A percentile compares a stretch with the other conserved stretches of the same genome.
Evolutionary conservation across 1,140 invertebrate species (phyloP).

Genomic region (Hycleus phaleratus): DNA sequence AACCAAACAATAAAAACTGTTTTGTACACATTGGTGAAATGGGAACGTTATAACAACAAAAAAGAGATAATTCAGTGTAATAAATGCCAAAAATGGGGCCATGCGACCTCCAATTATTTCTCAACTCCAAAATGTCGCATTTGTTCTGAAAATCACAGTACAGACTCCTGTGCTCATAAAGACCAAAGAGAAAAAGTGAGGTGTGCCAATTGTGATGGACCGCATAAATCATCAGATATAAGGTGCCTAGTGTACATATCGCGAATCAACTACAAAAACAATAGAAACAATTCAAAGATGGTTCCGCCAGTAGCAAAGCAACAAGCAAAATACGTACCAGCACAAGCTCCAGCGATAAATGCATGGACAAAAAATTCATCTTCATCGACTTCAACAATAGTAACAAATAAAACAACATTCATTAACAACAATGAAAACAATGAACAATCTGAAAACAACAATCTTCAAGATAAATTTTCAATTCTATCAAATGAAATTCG

Average conservation of each 20-base stretch:
- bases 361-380: not conserved
- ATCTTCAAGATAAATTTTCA: too few relatives aligned
- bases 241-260: too few relatives aligned
- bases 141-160: too few relatives aligned
- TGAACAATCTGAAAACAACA: too few relatives aligned
- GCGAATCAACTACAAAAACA: not conserved
- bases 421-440: too few relatives aligned
- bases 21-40: too few relatives aligned
- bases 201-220: not conserved
- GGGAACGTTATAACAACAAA: not conserved
- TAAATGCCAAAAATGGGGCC: slow-evolving; percentile 28
- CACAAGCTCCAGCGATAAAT: not conserved
- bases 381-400: too few relatives aligned
- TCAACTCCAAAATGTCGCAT: not conserved
- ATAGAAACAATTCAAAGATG: not conserved
- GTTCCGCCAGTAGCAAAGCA: not conserved
- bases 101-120: slow-evolving; percentile 20
- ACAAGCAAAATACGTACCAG: not conserved
- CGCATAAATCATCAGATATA: not conserved
- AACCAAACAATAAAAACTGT: too few relatives aligned
- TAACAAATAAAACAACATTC: too few relatives aligned
- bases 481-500: too few relatives aligned
- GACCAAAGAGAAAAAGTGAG: not conserved
- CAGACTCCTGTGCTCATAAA: too few relatives aligned
- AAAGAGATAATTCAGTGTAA: slow-evolving; percentile 23